Evolutionary conservation across 2,797 vertebrate genomes (phyloP).

Genomic region (Hozukius guyotensis): DNA sequence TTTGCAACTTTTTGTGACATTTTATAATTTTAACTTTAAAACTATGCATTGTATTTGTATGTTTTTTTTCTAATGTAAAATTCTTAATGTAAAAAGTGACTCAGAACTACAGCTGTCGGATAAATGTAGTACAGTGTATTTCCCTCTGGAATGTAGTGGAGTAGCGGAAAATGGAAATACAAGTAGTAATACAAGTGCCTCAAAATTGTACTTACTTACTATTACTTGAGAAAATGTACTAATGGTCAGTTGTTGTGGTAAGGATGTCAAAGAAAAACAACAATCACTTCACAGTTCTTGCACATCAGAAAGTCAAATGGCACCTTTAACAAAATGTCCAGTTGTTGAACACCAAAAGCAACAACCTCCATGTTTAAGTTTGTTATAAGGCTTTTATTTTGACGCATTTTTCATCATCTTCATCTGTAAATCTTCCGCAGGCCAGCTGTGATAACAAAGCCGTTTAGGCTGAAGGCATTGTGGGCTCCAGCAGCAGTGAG

Average conservation of each 20-base stretch:
- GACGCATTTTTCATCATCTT: constrained; percentile 9
- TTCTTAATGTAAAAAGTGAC: background rate
- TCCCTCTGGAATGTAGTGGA: background rate
- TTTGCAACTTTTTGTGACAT: background rate
- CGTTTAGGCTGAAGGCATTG: background rate
- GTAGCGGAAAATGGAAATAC: background rate
- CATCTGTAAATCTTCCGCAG: background rate
- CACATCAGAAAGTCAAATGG: background rate
- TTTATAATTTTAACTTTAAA: background rate
- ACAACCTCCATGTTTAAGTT: background rate
- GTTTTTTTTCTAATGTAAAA: background rate
- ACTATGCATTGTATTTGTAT: background rate
- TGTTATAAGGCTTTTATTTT: background rate
- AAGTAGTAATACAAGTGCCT: background rate
- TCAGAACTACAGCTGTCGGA: background rate
- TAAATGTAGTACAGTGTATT: background rate
- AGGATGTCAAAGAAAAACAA: background rate
- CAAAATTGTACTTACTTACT: background rate
- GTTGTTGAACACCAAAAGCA: background rate
- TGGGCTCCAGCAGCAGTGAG: constrained; percentile 25
- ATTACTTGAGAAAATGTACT: background rate
- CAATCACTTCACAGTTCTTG: background rate
- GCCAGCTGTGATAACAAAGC: background rate
- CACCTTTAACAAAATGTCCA: background rate
- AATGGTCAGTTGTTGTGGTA: background rate